Percentiles rank a stretch among this genome's conserved stretches.
Conservation (phyloP, 2,888 invertebrate genomes). For the Campopleginae sp. region DNA sequence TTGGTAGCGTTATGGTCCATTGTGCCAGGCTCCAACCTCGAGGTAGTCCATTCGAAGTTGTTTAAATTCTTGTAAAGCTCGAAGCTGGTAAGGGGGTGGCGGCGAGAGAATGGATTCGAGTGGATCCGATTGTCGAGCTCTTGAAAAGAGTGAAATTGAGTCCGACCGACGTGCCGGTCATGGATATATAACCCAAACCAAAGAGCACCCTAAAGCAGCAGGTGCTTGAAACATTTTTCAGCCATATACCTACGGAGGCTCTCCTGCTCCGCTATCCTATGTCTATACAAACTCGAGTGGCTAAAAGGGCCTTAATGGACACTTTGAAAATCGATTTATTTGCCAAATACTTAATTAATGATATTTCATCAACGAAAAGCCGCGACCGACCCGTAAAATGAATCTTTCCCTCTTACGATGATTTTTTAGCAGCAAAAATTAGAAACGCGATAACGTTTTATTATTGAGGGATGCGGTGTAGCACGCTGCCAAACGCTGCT, state of each 20-base stretch:
- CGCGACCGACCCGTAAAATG: background rate
- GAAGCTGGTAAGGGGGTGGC: conserved; percentile 45
- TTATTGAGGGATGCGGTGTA: background rate
- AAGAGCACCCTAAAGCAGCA: conserved; percentile 63
- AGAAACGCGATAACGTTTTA: background rate
- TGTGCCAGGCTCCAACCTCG: conserved; percentile 58
- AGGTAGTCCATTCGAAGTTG: conserved; percentile 77
- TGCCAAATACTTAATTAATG: conserved; percentile 55
- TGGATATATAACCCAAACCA: conserved; percentile 53
- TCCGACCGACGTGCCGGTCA: conserved; percentile 70
- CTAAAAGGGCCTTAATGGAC: conserved; percentile 52
- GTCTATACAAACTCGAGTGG: background rate
- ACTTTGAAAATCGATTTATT: conserved; percentile 61
- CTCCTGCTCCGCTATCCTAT: background rate
- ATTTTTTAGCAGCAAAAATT: background rate
- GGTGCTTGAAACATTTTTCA: conserved; percentile 66
- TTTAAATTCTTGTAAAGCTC: conserved; percentile 82
- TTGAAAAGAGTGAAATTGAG: conserved; percentile 84
- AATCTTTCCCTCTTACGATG: background rate
- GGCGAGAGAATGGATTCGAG: conserved; percentile 71
- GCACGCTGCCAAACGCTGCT: background rate
- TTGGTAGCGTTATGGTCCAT: conserved; percentile 44
- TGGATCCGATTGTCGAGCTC: conserved; percentile 81
- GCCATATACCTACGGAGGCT: background rate
- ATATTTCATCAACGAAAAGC: conserved; percentile 28